A percentile compares a stretch with the other conserved stretches of the same genome.
phyloP scores from a whole-genome alignment of 2,888 invertebrate genomes.

The Tuberolachnus salignus region DNA sequence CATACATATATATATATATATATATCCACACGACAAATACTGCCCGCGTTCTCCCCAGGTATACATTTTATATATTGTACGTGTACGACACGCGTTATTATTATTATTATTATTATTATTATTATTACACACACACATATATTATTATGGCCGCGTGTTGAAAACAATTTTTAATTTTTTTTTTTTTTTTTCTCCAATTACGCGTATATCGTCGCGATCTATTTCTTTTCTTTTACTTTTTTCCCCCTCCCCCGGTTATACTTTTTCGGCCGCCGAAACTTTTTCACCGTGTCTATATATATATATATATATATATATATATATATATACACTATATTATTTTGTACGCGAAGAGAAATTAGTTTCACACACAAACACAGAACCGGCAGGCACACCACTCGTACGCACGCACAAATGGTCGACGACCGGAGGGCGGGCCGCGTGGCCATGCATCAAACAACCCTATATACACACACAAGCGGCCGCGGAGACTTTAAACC shows the following conservation, averaged over 20 bases:
- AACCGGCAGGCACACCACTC: no score
- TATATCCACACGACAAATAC: no score
- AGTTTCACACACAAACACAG: constrained; percentile 2
- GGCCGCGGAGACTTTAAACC: constrained; percentile 33
- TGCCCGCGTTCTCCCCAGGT: no score
- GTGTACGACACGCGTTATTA: neutral
- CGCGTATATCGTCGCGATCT: neutral
- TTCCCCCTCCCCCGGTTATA: neutral
- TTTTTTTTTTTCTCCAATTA: neutral
- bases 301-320: neutral
- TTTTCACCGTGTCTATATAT: no score
- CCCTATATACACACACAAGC: no score
- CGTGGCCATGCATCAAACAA: constrained; percentile 52
- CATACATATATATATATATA: neutral
- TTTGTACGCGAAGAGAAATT: no score
- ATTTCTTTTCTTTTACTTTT: neutral
- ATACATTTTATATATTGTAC: no score
- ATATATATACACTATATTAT: neutral
- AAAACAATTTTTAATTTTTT: constrained; percentile 35
- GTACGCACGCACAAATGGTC: constrained; percentile 42
- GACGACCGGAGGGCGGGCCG: constrained; percentile 49
- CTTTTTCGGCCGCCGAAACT: constrained; percentile 20
- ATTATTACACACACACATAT: neutral
- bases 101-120: no score
- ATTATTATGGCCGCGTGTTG: neutral